Percentiles rank a stretch among this genome's conserved stretches.
Conservation (phyloP, 2,797 vertebrate species). For the Muraenolepis orangiensis region DNA sequence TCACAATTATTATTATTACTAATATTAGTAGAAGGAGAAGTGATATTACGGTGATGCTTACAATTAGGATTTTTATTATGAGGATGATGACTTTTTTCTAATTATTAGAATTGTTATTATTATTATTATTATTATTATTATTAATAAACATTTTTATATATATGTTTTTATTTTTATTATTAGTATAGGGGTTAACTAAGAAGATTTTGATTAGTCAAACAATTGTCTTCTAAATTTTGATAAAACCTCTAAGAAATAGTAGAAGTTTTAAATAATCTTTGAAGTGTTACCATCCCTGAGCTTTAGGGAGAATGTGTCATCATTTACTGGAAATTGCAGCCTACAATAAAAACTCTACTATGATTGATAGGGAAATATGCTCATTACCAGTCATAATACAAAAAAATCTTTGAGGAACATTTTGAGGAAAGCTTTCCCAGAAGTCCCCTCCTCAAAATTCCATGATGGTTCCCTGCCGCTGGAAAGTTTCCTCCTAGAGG, state of each 20-base stretch:
- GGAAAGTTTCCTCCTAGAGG: constrained; percentile 54
- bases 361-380: not conserved
- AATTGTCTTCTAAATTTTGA: not conserved
- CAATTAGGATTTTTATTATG: too few relatives aligned
- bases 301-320: not conserved
- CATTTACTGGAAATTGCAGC: not conserved
- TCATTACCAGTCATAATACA: not conserved
- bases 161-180: not conserved
- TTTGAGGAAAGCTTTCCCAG: constrained; percentile 30
- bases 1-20: too few relatives aligned
- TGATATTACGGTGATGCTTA: too few relatives aligned
- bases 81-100: too few relatives aligned
- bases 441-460: constrained; percentile 67
- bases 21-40: too few relatives aligned
- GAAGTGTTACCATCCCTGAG: not conserved
- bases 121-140: too few relatives aligned
- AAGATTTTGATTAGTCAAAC: not conserved
- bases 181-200: not conserved
- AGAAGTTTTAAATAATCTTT: not conserved
- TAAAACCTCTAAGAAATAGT: too few relatives aligned
- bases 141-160: too few relatives aligned
- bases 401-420: constrained; percentile 18
- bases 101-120: too few relatives aligned
- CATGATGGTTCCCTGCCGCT: constrained; percentile 54
- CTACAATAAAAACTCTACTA: not conserved